Conservation (phyloP, 2,888 invertebrate genomes). For the Petrophora chlorosata region DNA sequence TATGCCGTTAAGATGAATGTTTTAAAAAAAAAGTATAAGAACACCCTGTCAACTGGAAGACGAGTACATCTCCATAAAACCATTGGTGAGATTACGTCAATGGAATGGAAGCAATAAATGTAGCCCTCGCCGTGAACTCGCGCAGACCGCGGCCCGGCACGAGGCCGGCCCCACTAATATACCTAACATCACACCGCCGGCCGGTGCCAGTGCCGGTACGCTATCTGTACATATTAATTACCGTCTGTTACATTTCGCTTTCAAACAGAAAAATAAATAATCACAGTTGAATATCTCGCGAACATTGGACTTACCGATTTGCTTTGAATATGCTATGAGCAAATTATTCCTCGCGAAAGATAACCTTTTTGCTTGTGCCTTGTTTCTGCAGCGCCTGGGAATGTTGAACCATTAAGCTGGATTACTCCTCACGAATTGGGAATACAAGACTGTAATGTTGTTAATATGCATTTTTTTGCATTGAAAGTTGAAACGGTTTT, state of each 20-base stretch:
- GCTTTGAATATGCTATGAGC: slow-evolving; percentile 24
- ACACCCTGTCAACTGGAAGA: slow-evolving; percentile 1
- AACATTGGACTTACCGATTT: slow-evolving; percentile 13
- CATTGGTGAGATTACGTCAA: slow-evolving; percentile 65
- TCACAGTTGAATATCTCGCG: slow-evolving; percentile 25
- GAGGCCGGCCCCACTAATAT: slow-evolving; percentile 51
- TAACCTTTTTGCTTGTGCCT: slow-evolving; percentile 32
- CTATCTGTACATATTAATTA: slow-evolving; percentile 44
- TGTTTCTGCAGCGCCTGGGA: slow-evolving; percentile 32
- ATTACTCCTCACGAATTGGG: slow-evolving; percentile 32
- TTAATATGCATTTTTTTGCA: slow-evolving; percentile 12
- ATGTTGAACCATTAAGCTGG: slow-evolving; percentile 36
- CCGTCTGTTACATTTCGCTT: slow-evolving; percentile 44
- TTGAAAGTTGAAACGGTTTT: neutral
- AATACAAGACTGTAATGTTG: slow-evolving; percentile 17
- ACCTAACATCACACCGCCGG: slow-evolving; percentile 19
- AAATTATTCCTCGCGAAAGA: slow-evolving; percentile 28
- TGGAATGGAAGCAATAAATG: slow-evolving; percentile 71
- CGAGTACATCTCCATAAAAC: slow-evolving; percentile 46
- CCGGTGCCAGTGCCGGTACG: slow-evolving; percentile 11
- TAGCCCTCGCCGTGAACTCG: slow-evolving; percentile 77
- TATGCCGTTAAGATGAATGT: neutral
- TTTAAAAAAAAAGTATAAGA: slow-evolving; percentile 4
- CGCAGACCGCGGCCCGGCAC: slow-evolving; percentile 52
- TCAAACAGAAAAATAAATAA: slow-evolving; percentile 37